Evolutionary conservation across 2,797 vertebrate genomes (phyloP), one percentile per base, ranked within the genome.

Genomic region (Enteromius radiatus): DNA sequence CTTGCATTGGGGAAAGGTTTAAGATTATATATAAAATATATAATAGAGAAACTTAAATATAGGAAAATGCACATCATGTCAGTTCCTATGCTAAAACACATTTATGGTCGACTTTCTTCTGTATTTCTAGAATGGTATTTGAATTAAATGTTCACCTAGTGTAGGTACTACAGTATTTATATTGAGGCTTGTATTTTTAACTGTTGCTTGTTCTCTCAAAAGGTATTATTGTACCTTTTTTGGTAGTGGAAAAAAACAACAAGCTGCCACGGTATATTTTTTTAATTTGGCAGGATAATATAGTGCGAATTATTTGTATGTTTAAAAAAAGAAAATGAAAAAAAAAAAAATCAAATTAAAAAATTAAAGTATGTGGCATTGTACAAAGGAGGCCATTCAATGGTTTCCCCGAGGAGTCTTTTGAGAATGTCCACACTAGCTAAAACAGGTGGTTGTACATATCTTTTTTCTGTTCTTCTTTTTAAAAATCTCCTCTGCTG

Each of bases 241-340:
- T 97, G 97, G 97, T 99, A 98, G 98, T 98, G 96, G 95, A 97
- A 97, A 97, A 95, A 95, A 95, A 98, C 96, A 97, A 97, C 96
- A 98, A 95, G 97, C 98, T 99, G 98, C 98, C 98, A 97, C 96
- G 95, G 96, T 99, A 98, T 99, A 99, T 99, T 98, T 98, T 99
- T 99, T 98, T 98, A 98, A 99, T 99, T 98, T 99, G 98, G 98
- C 98, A 99, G 98, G 98, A 99, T 99, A 99, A 99, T 98, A 98
- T 98, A 99, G 97, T 97, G 95, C 96, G 95, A 97, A 99, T 97
- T 97, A 98, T 98, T 99, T 99, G 97, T 99, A 98, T 98, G 97
- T 98, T 98, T 97, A 95, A 98, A 97, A 96, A 97, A 93, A 93
- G 93, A 92, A 93, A 84, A 87, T 85, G 84, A 84, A 93, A 93